Conservation (phyloP, 2,888 invertebrate genomes). For the Patella ulyssiponensis region DNA sequence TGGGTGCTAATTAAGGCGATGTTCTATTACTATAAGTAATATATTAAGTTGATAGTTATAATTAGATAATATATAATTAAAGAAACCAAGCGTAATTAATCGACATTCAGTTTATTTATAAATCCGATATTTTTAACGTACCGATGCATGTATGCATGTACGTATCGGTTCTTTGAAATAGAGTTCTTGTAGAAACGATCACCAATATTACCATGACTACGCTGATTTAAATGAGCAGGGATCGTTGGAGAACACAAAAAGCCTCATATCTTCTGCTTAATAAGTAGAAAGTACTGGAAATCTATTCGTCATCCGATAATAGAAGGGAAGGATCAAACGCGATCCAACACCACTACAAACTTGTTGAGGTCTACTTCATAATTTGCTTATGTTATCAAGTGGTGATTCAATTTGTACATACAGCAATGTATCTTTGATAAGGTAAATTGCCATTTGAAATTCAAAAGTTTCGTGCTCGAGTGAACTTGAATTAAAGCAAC, state of each 20-base stretch:
- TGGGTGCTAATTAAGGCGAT: too few species aligned
- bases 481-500: too few species aligned
- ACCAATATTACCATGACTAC: constrained; percentile 12
- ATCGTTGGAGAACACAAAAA: constrained; percentile 5
- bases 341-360: constrained; percentile 7
- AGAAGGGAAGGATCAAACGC: constrained; percentile 14
- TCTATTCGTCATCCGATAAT: not conserved
- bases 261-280: not conserved
- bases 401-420: constrained; percentile 21
- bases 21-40: too few species aligned
- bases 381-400: constrained; percentile 28
- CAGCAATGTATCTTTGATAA: constrained; percentile 21
- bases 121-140: too few species aligned
- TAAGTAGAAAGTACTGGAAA: constrained; percentile 7
- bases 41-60: too few species aligned
- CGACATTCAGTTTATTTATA: too few species aligned
- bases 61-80: too few species aligned
- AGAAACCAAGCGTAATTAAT: too few species aligned
- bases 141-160: too few species aligned
- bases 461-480: not conserved
- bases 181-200: not conserved
- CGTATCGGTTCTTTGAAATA: too few species aligned
- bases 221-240: constrained; percentile 4
- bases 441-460: constrained; percentile 11
- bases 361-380: constrained; percentile 18